phyloP scores from a whole-genome alignment of 2,113 vertebrate species.

The Hassar affinis region DNA sequence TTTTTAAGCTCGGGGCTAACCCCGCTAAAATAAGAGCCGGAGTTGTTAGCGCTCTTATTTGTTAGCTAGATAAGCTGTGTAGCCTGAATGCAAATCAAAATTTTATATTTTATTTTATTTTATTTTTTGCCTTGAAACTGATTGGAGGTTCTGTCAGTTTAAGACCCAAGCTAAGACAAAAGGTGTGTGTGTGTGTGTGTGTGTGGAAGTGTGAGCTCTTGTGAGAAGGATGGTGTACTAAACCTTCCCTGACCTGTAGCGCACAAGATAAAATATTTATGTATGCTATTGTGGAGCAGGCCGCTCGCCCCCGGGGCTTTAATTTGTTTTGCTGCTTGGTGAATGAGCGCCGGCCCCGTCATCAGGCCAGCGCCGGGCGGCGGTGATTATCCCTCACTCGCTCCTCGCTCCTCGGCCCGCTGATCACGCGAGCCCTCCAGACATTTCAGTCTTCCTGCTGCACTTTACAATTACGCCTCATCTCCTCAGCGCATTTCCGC shows the following conservation, averaged over 20 bases:
- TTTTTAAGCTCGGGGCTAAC: not conserved
- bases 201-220: slow-evolving; percentile 66
- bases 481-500: slow-evolving; percentile 71
- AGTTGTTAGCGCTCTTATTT: not conserved
- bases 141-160: not conserved
- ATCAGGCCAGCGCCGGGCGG: slow-evolving; percentile 61
- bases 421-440: slow-evolving; percentile 66
- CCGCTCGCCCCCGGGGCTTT: slow-evolving; percentile 61
- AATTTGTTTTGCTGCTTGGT: slow-evolving; percentile 76
- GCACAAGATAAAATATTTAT: slow-evolving; percentile 80
- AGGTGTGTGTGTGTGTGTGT: slow-evolving; percentile 43
- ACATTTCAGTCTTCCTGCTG: slow-evolving; percentile 72
- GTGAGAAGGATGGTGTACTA: slow-evolving; percentile 76
- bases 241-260: slow-evolving; percentile 77
- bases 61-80: not conserved
- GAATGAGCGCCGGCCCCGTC: slow-evolving; percentile 75
- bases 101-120: too few species aligned
- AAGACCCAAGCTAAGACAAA: slow-evolving; percentile 53
- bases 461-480: slow-evolving; percentile 75
- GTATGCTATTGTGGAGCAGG: slow-evolving; percentile 76
- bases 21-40: not conserved
- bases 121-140: not conserved
- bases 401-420: slow-evolving; percentile 54
- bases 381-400: slow-evolving; percentile 66
- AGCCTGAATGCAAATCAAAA: not conserved